A percentile compares a stretch with the other conserved stretches of the same genome.
These are phyloP conservation scores for Peucedramus taeniatus DNA, from an alignment of 2,113 vertebrate genomes.

Conservation along the genomic window DNA sequence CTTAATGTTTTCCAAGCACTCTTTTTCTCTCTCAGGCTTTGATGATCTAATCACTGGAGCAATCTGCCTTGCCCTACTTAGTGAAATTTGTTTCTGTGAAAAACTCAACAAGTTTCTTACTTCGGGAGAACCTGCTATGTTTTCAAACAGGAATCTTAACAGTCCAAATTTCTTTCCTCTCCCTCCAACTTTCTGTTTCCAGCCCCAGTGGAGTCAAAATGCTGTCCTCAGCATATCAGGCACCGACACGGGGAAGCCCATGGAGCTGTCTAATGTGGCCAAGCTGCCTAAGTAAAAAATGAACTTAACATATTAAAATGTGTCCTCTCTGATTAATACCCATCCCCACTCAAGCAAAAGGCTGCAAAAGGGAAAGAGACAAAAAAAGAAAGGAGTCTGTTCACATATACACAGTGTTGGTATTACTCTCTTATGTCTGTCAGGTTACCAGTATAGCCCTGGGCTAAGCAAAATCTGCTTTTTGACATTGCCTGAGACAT, in stretches of 20 bases:
- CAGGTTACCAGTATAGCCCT: neutral
- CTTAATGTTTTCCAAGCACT: neutral
- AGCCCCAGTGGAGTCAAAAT: neutral
- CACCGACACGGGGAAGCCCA: neutral
- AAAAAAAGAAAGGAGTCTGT: neutral
- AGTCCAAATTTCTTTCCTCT: neutral
- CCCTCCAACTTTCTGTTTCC: neutral
- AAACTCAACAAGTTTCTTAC: neutral
- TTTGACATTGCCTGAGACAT: neutral
- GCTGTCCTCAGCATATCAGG: neutral
- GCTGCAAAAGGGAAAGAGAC: neutral
- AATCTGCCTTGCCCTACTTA: constrained; percentile 24
- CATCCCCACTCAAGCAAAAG: neutral
- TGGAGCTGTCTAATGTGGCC: neutral
- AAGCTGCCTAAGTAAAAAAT: neutral
- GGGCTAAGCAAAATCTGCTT: neutral
- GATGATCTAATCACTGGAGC: constrained; percentile 14
- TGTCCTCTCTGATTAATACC: neutral
- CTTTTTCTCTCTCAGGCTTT: neutral
- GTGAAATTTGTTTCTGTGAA: neutral
- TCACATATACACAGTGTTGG: neutral
- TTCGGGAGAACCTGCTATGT: neutral
- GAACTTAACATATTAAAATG: neutral
- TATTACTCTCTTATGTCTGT: neutral
- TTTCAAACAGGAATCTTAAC: neutral